Percentiles rank a stretch among this genome's conserved stretches.
These are phyloP conservation scores for Tauraco erythrolophus DNA, from an alignment of 2,113 vertebrate species.

Conservation along the genomic window DNA sequence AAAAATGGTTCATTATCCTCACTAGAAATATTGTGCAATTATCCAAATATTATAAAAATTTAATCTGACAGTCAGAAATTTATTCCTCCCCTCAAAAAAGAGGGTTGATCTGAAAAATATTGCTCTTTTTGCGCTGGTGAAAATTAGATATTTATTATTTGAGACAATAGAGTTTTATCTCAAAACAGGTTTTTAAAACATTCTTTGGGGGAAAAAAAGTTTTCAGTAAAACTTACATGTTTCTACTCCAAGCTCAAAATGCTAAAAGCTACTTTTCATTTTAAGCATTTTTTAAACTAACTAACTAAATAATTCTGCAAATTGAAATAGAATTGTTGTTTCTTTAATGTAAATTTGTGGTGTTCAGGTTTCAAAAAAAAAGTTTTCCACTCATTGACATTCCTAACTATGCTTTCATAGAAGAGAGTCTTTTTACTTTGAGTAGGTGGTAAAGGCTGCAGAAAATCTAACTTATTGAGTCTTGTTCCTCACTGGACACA, in stretches of 20 bases:
- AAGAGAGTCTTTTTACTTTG: neutral
- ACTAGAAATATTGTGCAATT: neutral
- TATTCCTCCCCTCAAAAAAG: neutral
- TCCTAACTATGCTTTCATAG: neutral
- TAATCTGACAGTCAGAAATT: neutral
- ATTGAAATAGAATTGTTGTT: neutral
- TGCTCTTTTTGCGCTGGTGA: neutral
- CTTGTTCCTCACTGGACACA: neutral
- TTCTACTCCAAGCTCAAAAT: neutral
- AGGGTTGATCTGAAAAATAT: neutral
- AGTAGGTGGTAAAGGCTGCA: neutral
- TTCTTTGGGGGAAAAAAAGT: fast-evolving
- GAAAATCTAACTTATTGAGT: neutral
- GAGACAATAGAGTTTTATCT: neutral
- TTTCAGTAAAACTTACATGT: neutral
- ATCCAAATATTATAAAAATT: neutral
- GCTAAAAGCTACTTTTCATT: fast-evolving
- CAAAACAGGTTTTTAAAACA: neutral
- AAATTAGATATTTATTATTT: neutral
- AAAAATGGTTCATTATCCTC: neutral
- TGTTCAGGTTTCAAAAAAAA: neutral
- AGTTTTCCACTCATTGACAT: neutral
- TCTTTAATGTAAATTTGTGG: neutral
- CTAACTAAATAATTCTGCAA: neutral
- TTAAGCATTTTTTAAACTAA: neutral